A percentile compares a stretch with the other conserved stretches of the same genome.
Evolutionary conservation across 2,797 vertebrate species (phyloP).

Genomic region (Karalla daura): DNA sequence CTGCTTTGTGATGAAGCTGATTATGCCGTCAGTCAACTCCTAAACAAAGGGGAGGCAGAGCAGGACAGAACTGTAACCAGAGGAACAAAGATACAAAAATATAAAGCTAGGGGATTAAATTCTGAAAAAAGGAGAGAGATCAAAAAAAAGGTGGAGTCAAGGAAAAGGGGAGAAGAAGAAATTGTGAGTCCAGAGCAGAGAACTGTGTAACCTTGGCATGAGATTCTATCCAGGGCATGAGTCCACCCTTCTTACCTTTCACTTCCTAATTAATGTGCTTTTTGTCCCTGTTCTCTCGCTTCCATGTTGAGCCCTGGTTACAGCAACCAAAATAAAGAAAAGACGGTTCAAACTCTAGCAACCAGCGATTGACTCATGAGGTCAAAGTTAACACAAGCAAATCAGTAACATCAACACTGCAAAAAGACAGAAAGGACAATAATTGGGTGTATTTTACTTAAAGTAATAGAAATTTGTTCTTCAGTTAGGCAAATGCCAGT

Average conservation of each 20-base stretch:
- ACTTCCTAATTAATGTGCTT: not conserved
- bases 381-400: no score
- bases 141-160: conserved; percentile 38
- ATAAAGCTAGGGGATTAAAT: conserved; percentile 1
- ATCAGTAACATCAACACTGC: no score
- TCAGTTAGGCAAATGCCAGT: no score
- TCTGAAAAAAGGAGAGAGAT: conserved; percentile 7
- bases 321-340: not conserved
- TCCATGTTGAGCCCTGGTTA: not conserved
- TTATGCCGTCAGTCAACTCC: conserved; percentile 33
- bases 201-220: conserved; percentile 32
- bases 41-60: not conserved
- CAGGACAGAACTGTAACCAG: not conserved
- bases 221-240: conserved; percentile 13
- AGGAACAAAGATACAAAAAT: conserved; percentile 35
- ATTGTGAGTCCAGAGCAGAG: conserved; percentile 11
- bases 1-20: conserved; percentile 42
- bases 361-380: no score
- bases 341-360: no score
- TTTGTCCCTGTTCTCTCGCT: not conserved
- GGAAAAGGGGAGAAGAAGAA: conserved; percentile 55
- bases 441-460: no score
- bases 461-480: no score
- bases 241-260: conserved; percentile 6
- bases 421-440: no score